phyloP scores from a whole-genome alignment of 2,888 invertebrate species.

The Apomyelois bistriatella region DNA sequence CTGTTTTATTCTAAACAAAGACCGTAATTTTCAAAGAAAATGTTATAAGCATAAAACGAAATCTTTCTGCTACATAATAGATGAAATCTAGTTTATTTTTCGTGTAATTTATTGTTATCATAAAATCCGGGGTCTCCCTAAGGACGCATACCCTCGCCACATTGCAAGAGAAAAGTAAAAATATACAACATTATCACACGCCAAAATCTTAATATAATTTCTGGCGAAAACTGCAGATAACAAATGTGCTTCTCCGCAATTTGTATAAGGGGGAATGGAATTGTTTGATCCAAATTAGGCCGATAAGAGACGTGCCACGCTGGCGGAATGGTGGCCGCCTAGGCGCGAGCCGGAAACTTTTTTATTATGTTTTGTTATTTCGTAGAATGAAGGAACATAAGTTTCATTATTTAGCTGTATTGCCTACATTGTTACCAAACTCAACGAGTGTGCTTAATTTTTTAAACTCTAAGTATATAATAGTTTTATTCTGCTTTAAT shows the following conservation, averaged over 20 bases:
- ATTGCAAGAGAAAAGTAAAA: constrained; percentile 53
- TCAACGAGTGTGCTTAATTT: constrained; percentile 20
- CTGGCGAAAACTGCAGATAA: constrained; percentile 71
- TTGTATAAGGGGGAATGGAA: constrained; percentile 63
- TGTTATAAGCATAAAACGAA: constrained; percentile 34
- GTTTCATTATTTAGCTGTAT: constrained; percentile 28
- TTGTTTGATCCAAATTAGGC: constrained; percentile 74
- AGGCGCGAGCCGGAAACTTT: constrained; percentile 51
- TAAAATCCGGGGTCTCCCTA: constrained; percentile 53
- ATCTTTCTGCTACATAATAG: constrained; percentile 43
- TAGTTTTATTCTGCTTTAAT: too few species aligned
- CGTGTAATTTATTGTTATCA: constrained; percentile 62
- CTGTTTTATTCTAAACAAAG: too few species aligned
- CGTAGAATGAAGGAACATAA: constrained; percentile 32
- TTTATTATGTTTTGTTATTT: constrained; percentile 51
- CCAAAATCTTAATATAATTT: constrained; percentile 75
- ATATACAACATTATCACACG: constrained; percentile 66
- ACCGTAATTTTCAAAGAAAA: constrained; percentile 18
- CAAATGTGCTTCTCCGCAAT: constrained; percentile 66
- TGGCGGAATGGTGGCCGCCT: constrained; percentile 45
- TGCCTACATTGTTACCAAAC: constrained; percentile 18
- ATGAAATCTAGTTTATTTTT: constrained; percentile 60
- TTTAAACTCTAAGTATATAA: too few species aligned
- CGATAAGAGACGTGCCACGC: constrained; percentile 64
- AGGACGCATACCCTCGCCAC: constrained; percentile 39